Evolutionary conservation across 2,113 vertebrate species (phyloP).

Genomic region (Felis chaus): DNA sequence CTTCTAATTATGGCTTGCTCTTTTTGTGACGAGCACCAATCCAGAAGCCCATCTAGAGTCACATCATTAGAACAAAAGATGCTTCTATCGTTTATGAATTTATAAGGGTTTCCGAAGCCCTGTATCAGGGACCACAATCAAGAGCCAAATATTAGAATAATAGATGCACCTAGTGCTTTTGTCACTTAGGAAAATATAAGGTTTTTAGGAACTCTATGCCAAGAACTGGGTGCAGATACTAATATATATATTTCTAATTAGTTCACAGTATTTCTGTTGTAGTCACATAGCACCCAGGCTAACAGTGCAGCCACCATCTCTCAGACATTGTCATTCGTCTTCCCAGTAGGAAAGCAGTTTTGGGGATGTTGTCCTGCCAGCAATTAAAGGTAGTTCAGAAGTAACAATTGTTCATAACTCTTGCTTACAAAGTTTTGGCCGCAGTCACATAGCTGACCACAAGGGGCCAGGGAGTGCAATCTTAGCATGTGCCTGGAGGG

Average conservation of each 20-base stretch:
- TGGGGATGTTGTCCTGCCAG: neutral
- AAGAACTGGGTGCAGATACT: neutral
- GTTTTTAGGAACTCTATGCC: neutral
- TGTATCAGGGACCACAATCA: neutral
- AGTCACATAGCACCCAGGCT: neutral
- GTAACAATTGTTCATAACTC: slow-evolving; percentile 7
- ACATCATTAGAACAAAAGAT: neutral
- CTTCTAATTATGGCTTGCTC: neutral
- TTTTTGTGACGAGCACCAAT: neutral
- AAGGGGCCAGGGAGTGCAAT: neutral
- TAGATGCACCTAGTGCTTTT: neutral
- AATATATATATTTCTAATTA: neutral
- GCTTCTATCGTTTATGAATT: neutral
- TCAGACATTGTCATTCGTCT: neutral
- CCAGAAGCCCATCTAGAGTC: neutral
- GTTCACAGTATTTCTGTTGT: neutral
- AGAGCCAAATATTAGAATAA: neutral
- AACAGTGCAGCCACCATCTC: neutral
- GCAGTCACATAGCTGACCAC: neutral
- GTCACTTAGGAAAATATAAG: neutral
- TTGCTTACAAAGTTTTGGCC: slow-evolving; percentile 3
- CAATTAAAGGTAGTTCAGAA: slow-evolving; percentile 12
- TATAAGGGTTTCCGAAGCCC: neutral
- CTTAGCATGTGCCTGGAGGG: neutral
- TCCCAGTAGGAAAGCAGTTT: neutral